A percentile compares a stretch with the other conserved stretches of the same genome.
phyloP scores from a whole-genome alignment of 2,113 vertebrate genomes.

The Mus musculus region GRCm39 chr9:67771501-67772000 shows the following conservation, averaged over 20 bases:
- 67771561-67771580: neutral
- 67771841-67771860: neutral
- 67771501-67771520: neutral
- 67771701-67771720: neutral
- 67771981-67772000: neutral
- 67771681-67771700: neutral
- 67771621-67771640: slow-evolving; percentile 4
- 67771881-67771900: neutral
- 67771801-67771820: neutral
- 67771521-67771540: neutral
- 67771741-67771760: neutral
- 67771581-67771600: neutral
- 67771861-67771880: too few relatives aligned
- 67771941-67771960: neutral
- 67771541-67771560: neutral
- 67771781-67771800: neutral
- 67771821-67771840: too few relatives aligned
- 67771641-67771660: neutral
- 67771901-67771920: neutral
- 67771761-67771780: neutral
- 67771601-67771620: neutral
- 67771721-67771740: neutral
- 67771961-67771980: neutral
- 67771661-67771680: neutral
- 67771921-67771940: neutral